Evolutionary conservation across 2,797 vertebrate species (phyloP).

Genomic region (Amblyraja radiata): DNA sequence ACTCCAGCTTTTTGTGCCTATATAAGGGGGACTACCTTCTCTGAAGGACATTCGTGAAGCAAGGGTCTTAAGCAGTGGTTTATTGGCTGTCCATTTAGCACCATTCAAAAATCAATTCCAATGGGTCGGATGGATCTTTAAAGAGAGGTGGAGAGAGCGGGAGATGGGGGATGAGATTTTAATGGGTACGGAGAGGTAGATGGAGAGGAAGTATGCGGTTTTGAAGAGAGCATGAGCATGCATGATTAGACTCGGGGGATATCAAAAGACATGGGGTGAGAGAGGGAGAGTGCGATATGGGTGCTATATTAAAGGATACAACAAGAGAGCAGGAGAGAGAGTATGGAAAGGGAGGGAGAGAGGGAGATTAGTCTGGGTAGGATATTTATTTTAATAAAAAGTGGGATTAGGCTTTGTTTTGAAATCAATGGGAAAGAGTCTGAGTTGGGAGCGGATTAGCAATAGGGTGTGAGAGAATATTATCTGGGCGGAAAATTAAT

Average conservation of each 20-base stretch:
- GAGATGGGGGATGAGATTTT: neutral
- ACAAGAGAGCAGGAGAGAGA: neutral
- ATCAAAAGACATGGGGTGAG: neutral
- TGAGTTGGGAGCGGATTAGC: neutral
- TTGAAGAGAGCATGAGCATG: neutral
- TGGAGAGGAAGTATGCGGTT: neutral
- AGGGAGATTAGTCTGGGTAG: neutral
- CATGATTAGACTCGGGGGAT: neutral
- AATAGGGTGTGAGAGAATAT: neutral
- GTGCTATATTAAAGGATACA: neutral
- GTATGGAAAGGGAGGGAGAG: neutral
- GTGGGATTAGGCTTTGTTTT: neutral
- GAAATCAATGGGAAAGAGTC: neutral
- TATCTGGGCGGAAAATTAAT: neutral
- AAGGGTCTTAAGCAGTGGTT: too few species aligned
- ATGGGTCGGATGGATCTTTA: neutral
- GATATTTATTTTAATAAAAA: neutral
- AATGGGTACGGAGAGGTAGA: neutral
- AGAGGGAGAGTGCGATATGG: neutral
- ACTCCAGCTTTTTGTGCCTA: too few species aligned
- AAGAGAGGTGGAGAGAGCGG: neutral
- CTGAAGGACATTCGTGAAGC: too few species aligned
- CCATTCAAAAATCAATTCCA: too few species aligned
- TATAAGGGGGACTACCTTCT: too few species aligned
- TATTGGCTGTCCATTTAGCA: too few species aligned